phyloP scores from a whole-genome alignment of 2,888 invertebrate species.

The Epinotia ramella region DNA sequence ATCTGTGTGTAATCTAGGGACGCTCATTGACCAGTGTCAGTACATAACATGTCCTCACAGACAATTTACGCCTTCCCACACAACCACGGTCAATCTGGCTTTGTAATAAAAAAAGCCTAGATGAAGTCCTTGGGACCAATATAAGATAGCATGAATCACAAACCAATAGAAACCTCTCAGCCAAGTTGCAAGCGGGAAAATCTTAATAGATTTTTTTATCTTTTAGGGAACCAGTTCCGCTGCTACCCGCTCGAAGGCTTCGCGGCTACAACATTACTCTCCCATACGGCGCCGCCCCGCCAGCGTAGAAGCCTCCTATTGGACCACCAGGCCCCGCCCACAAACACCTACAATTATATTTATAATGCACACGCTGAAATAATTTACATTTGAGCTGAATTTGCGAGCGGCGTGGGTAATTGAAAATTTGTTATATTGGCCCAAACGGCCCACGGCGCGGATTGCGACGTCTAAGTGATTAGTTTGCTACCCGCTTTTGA shows the following conservation, averaged over 20 bases:
- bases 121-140: background rate
- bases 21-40: background rate
- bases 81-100: background rate
- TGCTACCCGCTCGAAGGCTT: slow-evolving; percentile 76
- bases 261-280: slow-evolving; percentile 81
- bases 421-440: slow-evolving; percentile 85
- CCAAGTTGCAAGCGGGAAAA: slow-evolving; percentile 19
- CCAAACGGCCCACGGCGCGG: slow-evolving; percentile 68
- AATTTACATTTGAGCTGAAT: slow-evolving; percentile 85
- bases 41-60: too few relatives aligned
- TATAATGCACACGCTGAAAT: slow-evolving; percentile 84
- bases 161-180: background rate
- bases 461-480: slow-evolving; percentile 69
- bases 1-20: background rate
- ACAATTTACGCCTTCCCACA: too few relatives aligned
- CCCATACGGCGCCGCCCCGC: slow-evolving; percentile 75
- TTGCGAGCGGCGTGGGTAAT: slow-evolving; percentile 83
- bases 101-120: background rate
- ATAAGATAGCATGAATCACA: background rate
- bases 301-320: slow-evolving; percentile 66
- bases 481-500: slow-evolving; percentile 60
- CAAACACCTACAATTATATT: slow-evolving; percentile 83
- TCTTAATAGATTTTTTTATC: slow-evolving; percentile 20
- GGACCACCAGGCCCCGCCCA: slow-evolving; percentile 73
- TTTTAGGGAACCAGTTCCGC: slow-evolving; percentile 49